These are phyloP conservation scores for Forbesichthys papilliferus DNA, from an alignment of 2,113 vertebrate genomes.

Conservation along the genomic window DNA sequence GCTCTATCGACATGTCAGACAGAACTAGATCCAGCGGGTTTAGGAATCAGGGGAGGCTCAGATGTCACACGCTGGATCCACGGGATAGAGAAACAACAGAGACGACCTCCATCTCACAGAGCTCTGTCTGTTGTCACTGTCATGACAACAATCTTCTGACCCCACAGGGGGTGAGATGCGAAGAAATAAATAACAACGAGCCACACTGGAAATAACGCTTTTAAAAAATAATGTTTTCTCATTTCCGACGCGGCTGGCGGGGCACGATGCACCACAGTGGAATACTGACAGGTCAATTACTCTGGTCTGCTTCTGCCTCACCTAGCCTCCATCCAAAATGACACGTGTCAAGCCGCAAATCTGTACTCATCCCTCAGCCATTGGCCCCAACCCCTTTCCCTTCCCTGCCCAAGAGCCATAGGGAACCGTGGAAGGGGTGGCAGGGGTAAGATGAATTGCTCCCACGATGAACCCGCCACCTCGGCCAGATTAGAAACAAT, in stretches of 20 bases:
- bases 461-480: slow-evolving; percentile 78
- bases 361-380: slow-evolving; percentile 80
- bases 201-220: slow-evolving; percentile 67
- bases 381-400: slow-evolving; percentile 66
- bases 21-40: slow-evolving; percentile 56
- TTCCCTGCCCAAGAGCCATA: slow-evolving; percentile 55
- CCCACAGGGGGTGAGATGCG: slow-evolving; percentile 40
- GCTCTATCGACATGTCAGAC: slow-evolving; percentile 52
- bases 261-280: slow-evolving; percentile 69
- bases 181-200: slow-evolving; percentile 67
- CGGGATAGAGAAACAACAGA: slow-evolving; percentile 34
- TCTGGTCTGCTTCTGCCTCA: slow-evolving; percentile 79
- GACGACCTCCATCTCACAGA: slow-evolving; percentile 49
- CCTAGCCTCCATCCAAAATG: slow-evolving; percentile 75
- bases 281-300: slow-evolving; percentile 93
- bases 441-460: slow-evolving; percentile 76
- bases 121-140: slow-evolving; percentile 53
- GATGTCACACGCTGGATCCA: slow-evolving; percentile 27
- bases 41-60: slow-evolving; percentile 31
- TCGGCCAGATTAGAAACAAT: slow-evolving; percentile 75
- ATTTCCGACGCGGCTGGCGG: slow-evolving; percentile 79
- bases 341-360: slow-evolving; percentile 78
- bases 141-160: slow-evolving; percentile 57
- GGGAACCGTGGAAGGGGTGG: slow-evolving; percentile 75
- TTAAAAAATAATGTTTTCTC: slow-evolving; percentile 83